These are phyloP conservation scores for Nephrotoma appendiculata DNA, from an alignment of 2,888 invertebrate genomes.

Conservation along the genomic window DNA sequence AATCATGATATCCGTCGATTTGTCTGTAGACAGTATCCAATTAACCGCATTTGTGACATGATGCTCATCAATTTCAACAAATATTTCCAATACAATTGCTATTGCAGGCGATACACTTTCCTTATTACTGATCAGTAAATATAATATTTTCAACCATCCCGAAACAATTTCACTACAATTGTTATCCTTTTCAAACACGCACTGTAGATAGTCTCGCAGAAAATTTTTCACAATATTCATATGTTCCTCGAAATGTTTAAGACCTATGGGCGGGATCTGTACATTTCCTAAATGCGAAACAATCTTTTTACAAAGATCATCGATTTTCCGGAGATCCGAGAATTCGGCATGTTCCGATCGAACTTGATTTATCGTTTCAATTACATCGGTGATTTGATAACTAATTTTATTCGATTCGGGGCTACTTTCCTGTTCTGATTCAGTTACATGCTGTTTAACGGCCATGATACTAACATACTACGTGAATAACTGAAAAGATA, in stretches of 20 bases:
- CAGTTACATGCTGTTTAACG: slow-evolving; percentile 5
- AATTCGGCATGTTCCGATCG: background rate
- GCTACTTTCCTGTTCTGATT: background rate
- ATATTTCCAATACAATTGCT: slow-evolving; percentile 21
- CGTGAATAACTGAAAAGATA: background rate
- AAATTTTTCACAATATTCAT: background rate
- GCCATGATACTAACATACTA: slow-evolving; percentile 2
- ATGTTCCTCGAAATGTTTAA: slow-evolving; percentile 13
- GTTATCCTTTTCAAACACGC: background rate
- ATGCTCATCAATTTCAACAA: slow-evolving; percentile 24
- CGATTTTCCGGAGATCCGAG: background rate
- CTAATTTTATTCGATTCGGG: background rate
- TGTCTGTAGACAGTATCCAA: slow-evolving; percentile 23
- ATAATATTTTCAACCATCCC: slow-evolving; percentile 22
- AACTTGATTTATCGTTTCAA: background rate
- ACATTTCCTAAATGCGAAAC: slow-evolving; percentile 21
- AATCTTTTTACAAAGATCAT: slow-evolving; percentile 12
- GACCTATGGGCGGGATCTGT: slow-evolving; percentile 13
- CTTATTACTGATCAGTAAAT: slow-evolving; percentile 19
- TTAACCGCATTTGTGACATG: slow-evolving; percentile 25
- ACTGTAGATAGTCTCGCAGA: background rate
- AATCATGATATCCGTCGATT: slow-evolving; percentile 37
- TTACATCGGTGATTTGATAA: background rate
- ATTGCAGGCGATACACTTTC: slow-evolving; percentile 24
- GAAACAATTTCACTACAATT: slow-evolving; percentile 2